These are phyloP conservation scores for Psilopogon haemacephalus DNA, from an alignment of 2,113 vertebrate species.

Conservation along the genomic window DNA sequence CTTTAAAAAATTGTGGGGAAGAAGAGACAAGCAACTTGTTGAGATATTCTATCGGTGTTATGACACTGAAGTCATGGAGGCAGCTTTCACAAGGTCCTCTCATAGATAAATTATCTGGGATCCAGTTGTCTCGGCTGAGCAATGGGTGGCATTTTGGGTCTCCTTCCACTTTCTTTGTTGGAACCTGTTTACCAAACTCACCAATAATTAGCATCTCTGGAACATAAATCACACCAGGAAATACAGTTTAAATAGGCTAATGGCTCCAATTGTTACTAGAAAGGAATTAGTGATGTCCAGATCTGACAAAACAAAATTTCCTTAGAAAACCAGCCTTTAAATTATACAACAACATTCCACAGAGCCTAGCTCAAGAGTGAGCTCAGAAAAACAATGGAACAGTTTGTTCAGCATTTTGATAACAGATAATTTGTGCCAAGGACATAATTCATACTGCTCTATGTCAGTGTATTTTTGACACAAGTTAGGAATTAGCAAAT, in stretches of 20 bases:
- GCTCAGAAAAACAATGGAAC: neutral
- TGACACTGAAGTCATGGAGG: rapidly evolving
- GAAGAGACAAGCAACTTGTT: neutral
- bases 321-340: neutral
- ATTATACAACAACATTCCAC: neutral
- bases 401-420: neutral
- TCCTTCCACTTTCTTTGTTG: neutral
- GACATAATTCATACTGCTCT: neutral
- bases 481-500: neutral
- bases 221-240: neutral
- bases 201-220: neutral
- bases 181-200: neutral
- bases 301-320: neutral
- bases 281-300: neutral
- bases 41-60: neutral
- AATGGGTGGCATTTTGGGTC: neutral
- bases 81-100: neutral
- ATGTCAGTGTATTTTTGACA: neutral
- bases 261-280: neutral
- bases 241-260: neutral
- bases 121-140: neutral
- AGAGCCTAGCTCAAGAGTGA: neutral
- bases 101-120: neutral
- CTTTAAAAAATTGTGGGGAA: neutral
- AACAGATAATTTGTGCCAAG: neutral